Percentiles rank a stretch among this genome's conserved stretches.
phyloP scores from a whole-genome alignment of 64 coral and sea anemone species.

The Actinia equina region DNA sequence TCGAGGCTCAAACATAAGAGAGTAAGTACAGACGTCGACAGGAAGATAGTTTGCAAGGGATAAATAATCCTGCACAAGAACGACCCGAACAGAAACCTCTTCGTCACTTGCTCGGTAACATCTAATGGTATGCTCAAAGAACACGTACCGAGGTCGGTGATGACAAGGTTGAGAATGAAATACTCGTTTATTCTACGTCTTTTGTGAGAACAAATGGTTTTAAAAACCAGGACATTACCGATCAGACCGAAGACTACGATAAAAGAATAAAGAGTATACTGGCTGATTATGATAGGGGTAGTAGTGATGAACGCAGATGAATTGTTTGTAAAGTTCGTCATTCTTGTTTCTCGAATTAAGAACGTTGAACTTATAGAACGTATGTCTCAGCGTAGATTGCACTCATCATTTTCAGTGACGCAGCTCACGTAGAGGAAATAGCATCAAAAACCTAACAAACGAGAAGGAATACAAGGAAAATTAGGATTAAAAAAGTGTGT shows the following conservation, averaged over 20 bases:
- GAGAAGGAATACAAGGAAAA: too few species aligned
- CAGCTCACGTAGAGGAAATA: too few species aligned
- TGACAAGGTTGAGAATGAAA: conserved; percentile 52
- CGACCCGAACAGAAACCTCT: conserved; percentile 24
- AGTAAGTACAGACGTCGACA: conserved; percentile 41
- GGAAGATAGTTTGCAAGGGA: conserved; percentile 49
- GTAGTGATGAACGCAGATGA: not conserved
- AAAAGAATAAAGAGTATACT: conserved; percentile 1
- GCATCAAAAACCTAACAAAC: too few species aligned
- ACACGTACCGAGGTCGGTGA: conserved; percentile 44
- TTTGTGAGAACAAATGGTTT: conserved; percentile 10
- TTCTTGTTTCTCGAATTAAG: not conserved
- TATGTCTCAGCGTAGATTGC: too few species aligned
- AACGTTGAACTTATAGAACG: not conserved
- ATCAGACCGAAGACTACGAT: not conserved
- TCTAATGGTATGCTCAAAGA: conserved; percentile 41
- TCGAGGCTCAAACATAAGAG: conserved; percentile 38
- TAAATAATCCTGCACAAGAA: conserved; percentile 53
- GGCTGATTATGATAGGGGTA: not conserved
- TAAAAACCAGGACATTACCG: conserved; percentile 26
- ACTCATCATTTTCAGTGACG: too few species aligned
- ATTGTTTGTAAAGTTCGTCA: not conserved
- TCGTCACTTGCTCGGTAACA: conserved; percentile 10
- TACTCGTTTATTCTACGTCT: conserved; percentile 28
- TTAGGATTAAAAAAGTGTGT: too few species aligned